phyloP scores from a whole-genome alignment of 2,888 invertebrate genomes.

The Thereva nobilitata region DNA sequence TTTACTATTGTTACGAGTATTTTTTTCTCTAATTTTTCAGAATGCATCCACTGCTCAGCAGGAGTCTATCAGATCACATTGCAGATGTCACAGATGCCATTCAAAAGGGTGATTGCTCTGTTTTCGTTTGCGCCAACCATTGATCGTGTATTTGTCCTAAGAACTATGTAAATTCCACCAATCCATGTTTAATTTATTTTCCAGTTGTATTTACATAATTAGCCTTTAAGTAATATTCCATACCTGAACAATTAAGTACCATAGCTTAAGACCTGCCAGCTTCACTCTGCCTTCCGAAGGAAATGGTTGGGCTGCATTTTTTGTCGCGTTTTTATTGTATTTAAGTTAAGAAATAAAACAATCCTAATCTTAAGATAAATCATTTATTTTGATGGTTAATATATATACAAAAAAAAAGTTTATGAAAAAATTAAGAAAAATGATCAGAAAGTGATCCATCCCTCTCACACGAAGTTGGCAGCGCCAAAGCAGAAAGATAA shows the following conservation, averaged over 20 bases:
- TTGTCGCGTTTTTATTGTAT: too few relatives aligned
- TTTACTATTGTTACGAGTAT: background rate
- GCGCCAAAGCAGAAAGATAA: background rate
- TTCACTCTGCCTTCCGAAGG: too few relatives aligned
- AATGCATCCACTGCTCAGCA: conserved; percentile 65
- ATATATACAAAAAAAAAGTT: conserved; percentile 44
- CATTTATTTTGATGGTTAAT: too few relatives aligned
- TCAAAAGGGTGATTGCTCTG: conserved; percentile 68
- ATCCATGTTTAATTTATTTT: background rate
- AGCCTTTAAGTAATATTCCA: too few relatives aligned
- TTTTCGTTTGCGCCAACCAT: conserved; percentile 62
- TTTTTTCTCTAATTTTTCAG: conserved; percentile 58
- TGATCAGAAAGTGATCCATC: conserved; percentile 34
- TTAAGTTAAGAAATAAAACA: too few relatives aligned
- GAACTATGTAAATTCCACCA: background rate
- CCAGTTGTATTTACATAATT: too few relatives aligned
- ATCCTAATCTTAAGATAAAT: too few relatives aligned
- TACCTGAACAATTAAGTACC: too few relatives aligned
- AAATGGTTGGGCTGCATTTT: too few relatives aligned
- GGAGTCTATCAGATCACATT: conserved; percentile 68
- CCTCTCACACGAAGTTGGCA: conserved; percentile 1
- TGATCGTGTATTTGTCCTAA: background rate
- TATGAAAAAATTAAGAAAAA: conserved; percentile 7
- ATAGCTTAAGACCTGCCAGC: too few relatives aligned
- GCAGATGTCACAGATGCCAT: conserved; percentile 76